phyloP scores from a whole-genome alignment of 35 echinoderm and acorn worm species.

The Apostichopus californicus region DNA sequence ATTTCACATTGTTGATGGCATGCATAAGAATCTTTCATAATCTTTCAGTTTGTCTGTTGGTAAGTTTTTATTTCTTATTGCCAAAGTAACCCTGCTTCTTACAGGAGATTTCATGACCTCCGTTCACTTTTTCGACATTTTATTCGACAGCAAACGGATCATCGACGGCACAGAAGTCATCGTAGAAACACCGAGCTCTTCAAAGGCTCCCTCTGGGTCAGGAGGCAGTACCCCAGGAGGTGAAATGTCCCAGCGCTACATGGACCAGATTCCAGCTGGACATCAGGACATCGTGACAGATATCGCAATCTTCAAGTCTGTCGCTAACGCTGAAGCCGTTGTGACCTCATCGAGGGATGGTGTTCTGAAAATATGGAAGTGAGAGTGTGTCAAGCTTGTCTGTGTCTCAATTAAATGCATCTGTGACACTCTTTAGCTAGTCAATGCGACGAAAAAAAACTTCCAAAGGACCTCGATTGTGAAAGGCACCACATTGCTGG shows the following conservation, averaged over 20 bases:
- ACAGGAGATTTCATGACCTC: too few species aligned
- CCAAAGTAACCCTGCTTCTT: too few species aligned
- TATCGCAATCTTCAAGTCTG: constrained; percentile 76
- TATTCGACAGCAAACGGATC: constrained; percentile 63
- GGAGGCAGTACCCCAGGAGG: not conserved
- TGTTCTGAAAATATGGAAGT: constrained; percentile 99
- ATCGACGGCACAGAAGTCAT: constrained; percentile 96
- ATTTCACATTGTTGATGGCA: too few species aligned
- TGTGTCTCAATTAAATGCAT: too few species aligned
- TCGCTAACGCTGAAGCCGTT: constrained; percentile 61
- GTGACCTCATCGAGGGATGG: constrained; percentile 84
- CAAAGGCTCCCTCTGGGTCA: not conserved
- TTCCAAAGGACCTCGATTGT: too few species aligned
- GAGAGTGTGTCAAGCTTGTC: not conserved
- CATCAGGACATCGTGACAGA: constrained; percentile 83
- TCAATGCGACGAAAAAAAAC: too few species aligned
- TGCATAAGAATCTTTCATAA: too few species aligned
- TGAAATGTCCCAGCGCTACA: constrained; percentile 60
- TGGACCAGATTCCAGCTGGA: constrained; percentile 82
- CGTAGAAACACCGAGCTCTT: constrained; percentile 74
- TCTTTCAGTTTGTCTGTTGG: too few species aligned
- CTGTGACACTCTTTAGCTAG: too few species aligned
- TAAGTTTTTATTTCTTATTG: too few species aligned
- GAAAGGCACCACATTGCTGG: too few species aligned
- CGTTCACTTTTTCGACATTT: not conserved